Evolutionary conservation across 2,113 vertebrate genomes (phyloP), one percentile per base, ranked within the genome.

Genomic region (Lepisosteus osseus): DNA sequence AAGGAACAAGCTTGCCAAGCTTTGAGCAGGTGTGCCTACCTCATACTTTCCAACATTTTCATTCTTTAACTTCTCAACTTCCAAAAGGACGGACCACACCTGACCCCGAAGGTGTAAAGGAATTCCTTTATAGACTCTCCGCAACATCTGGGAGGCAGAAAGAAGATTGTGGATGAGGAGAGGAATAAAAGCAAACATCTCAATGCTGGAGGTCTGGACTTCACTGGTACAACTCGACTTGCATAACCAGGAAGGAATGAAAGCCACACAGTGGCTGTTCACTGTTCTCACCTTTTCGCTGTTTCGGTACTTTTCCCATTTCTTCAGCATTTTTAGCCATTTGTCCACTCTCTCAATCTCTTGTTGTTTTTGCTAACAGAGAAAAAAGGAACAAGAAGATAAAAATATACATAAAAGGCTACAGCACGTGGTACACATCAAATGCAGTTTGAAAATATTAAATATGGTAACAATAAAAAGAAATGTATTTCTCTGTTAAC

Each of bases 311-410:
- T 96, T 97, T 43, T 88, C 73, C 95, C 95, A 97, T 54, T 94
- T 97, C 88, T 92, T 95, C 79, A 95, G 87, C 95, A 97, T 97
- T 88, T 96, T 97, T 45, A 97, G 76, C 95, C 95, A 97, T 86
- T 97, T 97, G 78, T 91, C 88, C 77, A 94, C 93, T 0, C 95
- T 90, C 82, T 96, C 94, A 0, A 95, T 84, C 79, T 97, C 94
- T 70, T 92, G 94, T 5, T 87, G 88, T 74, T 95, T 97, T 87
- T 93, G 92, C 95, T 97, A 77, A 15, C 17, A 76, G 68, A 69
- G 5, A 13, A 70, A 40, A 72, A 11, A 78, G 8, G n/a, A 63
- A 51, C 47, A 1, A 51, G 5, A 51, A 6, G 47, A 51, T 51
- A 51, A 5, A 5, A 51, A 51, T 51, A 51, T 51, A 2, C 47